phyloP scores from a whole-genome alignment of 2,113 vertebrate species.

The Tricholaema leucomelas region DNA sequence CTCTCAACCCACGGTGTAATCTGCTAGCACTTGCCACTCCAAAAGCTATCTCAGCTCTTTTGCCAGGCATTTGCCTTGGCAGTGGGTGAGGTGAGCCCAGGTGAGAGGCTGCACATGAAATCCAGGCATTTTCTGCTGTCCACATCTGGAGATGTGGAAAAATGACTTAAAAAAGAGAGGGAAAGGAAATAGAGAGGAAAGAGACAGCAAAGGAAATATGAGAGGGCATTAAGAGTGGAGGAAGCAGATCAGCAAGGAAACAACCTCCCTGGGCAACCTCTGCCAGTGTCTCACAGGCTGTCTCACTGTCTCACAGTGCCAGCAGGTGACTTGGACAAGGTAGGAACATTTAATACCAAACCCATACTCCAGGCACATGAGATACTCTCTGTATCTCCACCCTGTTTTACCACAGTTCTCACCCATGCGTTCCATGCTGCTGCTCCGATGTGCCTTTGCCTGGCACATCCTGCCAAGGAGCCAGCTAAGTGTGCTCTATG shows the following conservation, averaged over 20 bases:
- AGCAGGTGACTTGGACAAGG: neutral
- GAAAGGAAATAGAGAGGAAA: neutral
- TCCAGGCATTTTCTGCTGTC: conserved; percentile 29
- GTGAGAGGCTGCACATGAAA: conserved; percentile 41
- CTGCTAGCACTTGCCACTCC: neutral
- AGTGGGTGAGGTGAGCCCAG: conserved; percentile 5
- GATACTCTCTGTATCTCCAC: neutral
- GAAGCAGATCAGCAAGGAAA: neutral
- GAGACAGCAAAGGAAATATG: neutral
- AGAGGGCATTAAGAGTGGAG: neutral
- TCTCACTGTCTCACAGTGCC: no score
- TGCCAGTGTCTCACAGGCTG: no score
- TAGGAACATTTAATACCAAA: neutral
- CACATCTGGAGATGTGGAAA: neutral
- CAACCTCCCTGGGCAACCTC: no score
- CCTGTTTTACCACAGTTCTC: neutral
- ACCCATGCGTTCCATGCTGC: neutral
- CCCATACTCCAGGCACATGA: neutral
- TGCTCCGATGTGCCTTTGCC: neutral
- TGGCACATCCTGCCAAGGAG: neutral
- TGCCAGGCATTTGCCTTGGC: conserved; percentile 79
- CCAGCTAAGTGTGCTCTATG: rapidly evolving
- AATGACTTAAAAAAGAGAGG: neutral
- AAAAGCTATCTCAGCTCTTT: conserved; percentile 52
- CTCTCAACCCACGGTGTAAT: neutral